These are phyloP conservation scores for Cebus imitator DNA, from an alignment of 2,113 vertebrate species.

Conservation along the genomic window DNA sequence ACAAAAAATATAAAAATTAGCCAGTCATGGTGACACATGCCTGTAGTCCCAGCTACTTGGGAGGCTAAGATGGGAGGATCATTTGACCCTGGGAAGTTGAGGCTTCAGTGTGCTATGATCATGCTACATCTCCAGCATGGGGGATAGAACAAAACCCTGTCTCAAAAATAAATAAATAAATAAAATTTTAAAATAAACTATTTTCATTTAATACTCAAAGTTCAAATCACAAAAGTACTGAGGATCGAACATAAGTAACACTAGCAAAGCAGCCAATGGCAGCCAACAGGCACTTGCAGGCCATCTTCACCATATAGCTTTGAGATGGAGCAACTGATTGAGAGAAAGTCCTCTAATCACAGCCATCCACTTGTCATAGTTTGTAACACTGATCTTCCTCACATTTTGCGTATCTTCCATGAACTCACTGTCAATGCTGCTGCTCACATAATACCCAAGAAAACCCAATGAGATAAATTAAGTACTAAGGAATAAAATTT, in stretches of 20 bases:
- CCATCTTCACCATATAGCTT: background rate
- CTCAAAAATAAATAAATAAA: too few relatives aligned
- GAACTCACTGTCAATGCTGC: background rate
- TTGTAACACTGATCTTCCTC: background rate
- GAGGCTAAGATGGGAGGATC: too few relatives aligned
- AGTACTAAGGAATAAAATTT: slow-evolving; percentile 3
- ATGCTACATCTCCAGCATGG: too few relatives aligned
- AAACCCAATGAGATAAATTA: background rate
- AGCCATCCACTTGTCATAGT: background rate
- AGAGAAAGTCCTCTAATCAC: background rate
- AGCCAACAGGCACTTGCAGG: background rate
- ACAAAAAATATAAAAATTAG: too few relatives aligned
- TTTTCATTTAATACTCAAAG: slow-evolving; percentile 21
- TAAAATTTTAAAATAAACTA: background rate
- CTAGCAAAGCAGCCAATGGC: background rate
- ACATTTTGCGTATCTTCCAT: background rate
- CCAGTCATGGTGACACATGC: too few relatives aligned
- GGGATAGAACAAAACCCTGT: too few relatives aligned
- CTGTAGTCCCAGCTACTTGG: too few relatives aligned
- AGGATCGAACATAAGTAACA: background rate
- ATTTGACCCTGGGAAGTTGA: too few relatives aligned
- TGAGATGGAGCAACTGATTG: background rate
- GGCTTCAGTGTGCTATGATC: too few relatives aligned
- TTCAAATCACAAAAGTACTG: background rate
- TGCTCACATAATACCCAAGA: background rate